phyloP scores from a whole-genome alignment of 2,113 vertebrate genomes.

The Agelaius tricolor region DNA sequence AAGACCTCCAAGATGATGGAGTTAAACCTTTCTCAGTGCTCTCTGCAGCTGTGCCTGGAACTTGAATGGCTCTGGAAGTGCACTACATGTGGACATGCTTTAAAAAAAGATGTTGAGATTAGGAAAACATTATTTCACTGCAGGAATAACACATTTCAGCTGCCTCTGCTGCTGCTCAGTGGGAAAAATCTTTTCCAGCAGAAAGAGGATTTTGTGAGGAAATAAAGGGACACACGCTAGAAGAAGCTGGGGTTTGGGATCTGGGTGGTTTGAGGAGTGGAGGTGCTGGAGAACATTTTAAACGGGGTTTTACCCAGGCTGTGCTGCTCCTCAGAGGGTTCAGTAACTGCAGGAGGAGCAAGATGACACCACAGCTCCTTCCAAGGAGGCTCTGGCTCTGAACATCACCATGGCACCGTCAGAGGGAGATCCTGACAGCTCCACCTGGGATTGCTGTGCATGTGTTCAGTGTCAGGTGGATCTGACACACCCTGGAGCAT shows the following conservation, averaged over 20 bases:
- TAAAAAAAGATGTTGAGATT: conserved; percentile 64
- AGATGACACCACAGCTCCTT: background rate
- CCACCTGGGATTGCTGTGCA: background rate
- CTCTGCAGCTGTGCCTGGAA: conserved; percentile 47
- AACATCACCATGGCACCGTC: no score
- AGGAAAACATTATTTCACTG: conserved; percentile 62
- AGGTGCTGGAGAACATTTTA: background rate
- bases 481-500: background rate
- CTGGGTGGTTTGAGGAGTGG: background rate
- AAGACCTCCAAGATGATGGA: background rate
- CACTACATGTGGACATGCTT: conserved; percentile 47
- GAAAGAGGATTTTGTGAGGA: background rate
- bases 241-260: background rate
- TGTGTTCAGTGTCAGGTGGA: background rate
- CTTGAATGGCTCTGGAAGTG: conserved; percentile 12
- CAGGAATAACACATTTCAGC: conserved; percentile 58
- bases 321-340: background rate
- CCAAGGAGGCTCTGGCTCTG: background rate
- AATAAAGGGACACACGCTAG: background rate
- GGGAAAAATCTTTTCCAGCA: background rate
- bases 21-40: conserved; percentile 12
- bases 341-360: background rate
- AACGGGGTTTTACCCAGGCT: background rate
- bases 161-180: background rate
- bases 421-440: background rate